Conservation (phyloP, 2,113 vertebrate species). For the Chascanopsetta lugubris region DNA sequence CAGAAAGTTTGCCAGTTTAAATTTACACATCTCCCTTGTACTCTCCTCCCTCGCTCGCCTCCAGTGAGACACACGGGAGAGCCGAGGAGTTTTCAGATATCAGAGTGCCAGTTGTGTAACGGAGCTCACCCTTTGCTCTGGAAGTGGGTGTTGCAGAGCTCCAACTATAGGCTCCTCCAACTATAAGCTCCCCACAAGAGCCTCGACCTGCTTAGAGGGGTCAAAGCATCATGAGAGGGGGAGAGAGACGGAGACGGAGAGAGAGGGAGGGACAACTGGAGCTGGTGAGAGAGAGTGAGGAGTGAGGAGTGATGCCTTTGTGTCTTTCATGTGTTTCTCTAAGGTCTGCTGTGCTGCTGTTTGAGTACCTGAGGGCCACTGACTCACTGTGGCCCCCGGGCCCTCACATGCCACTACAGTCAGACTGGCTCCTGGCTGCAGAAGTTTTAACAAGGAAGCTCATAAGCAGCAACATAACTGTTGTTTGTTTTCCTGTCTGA, state of each 20-base stretch:
- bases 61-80: constrained; percentile 73
- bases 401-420: constrained; percentile 71
- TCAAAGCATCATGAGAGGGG: constrained; percentile 70
- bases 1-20: constrained; percentile 85
- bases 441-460: constrained; percentile 69
- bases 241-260: constrained; percentile 37
- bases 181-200: constrained; percentile 73
- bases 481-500: constrained; percentile 15
- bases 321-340: constrained; percentile 66
- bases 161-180: constrained; percentile 79
- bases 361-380: constrained; percentile 67
- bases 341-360: constrained; percentile 60
- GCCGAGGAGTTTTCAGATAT: constrained; percentile 74
- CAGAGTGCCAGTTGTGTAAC: constrained; percentile 80
- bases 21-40: constrained; percentile 77
- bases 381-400: constrained; percentile 68
- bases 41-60: constrained; percentile 71
- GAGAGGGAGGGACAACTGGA: constrained; percentile 60
- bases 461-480: constrained; percentile 58
- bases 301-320: constrained; percentile 61
- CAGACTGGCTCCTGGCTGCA: constrained; percentile 58
- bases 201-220: constrained; percentile 79
- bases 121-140: constrained; percentile 79
- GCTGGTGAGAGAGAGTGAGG: constrained; percentile 62
- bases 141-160: constrained; percentile 81